Evolutionary conservation across 2,888 invertebrate genomes (phyloP).

Genomic region (Bembecia ichneumoniformis): DNA sequence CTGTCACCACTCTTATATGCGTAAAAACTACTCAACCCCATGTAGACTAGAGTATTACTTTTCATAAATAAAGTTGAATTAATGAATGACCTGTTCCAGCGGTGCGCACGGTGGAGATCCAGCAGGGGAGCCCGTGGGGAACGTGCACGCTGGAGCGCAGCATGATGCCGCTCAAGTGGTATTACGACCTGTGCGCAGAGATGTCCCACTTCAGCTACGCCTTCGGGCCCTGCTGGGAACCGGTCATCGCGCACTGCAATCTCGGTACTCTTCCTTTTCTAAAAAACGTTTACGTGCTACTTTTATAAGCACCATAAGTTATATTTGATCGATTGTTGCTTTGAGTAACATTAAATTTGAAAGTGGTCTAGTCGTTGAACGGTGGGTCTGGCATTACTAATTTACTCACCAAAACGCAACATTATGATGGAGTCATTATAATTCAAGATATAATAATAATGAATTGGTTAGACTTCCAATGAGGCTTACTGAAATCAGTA

Average conservation of each 20-base stretch:
- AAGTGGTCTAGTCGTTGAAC: too few species aligned
- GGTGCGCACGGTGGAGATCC: constrained; percentile 81
- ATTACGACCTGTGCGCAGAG: constrained; percentile 97
- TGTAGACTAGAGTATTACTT: too few species aligned
- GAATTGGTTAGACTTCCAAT: too few species aligned
- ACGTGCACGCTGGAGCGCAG: constrained; percentile 86
- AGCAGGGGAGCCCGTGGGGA: constrained; percentile 90
- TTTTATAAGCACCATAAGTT: neutral
- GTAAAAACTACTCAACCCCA: too few species aligned
- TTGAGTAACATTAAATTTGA: neutral
- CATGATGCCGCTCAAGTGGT: constrained; percentile 96
- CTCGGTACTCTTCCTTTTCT: too few species aligned
- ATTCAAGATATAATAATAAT: too few species aligned
- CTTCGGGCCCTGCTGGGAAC: constrained; percentile 99
- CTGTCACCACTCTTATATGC: too few species aligned
- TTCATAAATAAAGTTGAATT: too few species aligned
- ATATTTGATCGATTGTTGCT: neutral
- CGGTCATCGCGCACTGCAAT: constrained; percentile 92
- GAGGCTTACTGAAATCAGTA: too few species aligned
- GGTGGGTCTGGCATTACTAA: too few species aligned
- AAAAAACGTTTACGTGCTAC: constrained; percentile 15
- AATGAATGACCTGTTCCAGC: constrained; percentile 62
- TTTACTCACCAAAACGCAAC: too few species aligned
- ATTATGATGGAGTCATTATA: too few species aligned
- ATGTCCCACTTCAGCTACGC: constrained; percentile 91